Percentiles rank a stretch among this genome's conserved stretches.
Conservation (phyloP, 2,888 invertebrate species). For the Barypeithes pellucidus region DNA sequence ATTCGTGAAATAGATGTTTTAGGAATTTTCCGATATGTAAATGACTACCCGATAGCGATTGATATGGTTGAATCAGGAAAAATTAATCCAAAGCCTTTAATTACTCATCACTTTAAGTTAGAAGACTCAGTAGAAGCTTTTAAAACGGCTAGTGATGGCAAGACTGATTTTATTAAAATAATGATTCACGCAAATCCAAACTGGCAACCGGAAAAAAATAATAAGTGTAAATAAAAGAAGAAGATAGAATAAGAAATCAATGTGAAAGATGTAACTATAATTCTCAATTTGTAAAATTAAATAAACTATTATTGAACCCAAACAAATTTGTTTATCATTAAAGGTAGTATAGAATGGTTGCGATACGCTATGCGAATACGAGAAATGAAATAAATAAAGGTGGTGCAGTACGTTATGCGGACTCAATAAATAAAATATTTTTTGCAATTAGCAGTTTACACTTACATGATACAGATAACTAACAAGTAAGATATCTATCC, state of each 20-base stretch:
- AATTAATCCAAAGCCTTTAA: conserved; percentile 85
- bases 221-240: conserved; percentile 7
- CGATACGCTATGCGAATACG: too few species aligned
- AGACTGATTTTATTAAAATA: conserved; percentile 86
- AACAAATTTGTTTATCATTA: too few species aligned
- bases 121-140: conserved; percentile 88
- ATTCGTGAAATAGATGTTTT: conserved; percentile 91
- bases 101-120: conserved; percentile 86
- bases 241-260: not conserved
- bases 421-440: too few species aligned
- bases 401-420: too few species aligned
- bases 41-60: conserved; percentile 87
- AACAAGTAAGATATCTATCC: too few species aligned
- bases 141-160: conserved; percentile 82
- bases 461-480: too few species aligned
- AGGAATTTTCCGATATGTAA: conserved; percentile 94
- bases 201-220: conserved; percentile 56
- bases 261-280: not conserved
- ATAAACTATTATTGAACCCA: too few species aligned
- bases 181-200: conserved; percentile 82
- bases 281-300: too few species aligned
- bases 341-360: too few species aligned
- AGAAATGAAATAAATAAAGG: too few species aligned
- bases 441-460: too few species aligned
- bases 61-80: conserved; percentile 84